A percentile compares a stretch with the other conserved stretches of the same genome.
phyloP scores from a whole-genome alignment of 2,888 invertebrate species.

The Coelogynopora nodosa region DNA sequence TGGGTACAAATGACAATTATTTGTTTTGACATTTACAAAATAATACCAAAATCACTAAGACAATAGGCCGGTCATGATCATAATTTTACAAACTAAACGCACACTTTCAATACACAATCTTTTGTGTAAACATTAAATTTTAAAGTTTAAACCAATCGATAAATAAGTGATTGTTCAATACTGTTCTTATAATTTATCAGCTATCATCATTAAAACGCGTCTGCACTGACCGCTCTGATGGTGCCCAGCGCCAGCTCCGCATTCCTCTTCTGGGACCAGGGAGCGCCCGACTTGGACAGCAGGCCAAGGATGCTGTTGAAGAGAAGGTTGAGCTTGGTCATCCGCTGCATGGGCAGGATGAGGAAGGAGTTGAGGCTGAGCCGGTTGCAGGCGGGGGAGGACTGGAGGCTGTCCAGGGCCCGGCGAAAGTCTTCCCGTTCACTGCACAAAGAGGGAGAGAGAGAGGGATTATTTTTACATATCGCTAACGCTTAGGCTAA shows the following conservation, averaged over 20 bases:
- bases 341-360: slow-evolving; percentile 94
- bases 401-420: slow-evolving; percentile 67
- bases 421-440: slow-evolving; percentile 29
- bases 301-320: background rate
- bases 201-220: too few relatives aligned
- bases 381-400: slow-evolving; percentile 74
- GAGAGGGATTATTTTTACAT: background rate
- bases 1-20: too few relatives aligned
- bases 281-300: background rate
- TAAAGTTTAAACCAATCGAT: too few relatives aligned
- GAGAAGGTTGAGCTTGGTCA: slow-evolving; percentile 73
- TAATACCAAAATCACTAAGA: too few relatives aligned
- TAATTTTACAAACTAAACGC: too few relatives aligned
- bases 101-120: too few relatives aligned
- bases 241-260: background rate
- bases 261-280: background rate
- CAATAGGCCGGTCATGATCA: too few relatives aligned
- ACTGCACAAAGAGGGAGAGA: background rate
- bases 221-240: background rate
- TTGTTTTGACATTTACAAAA: too few relatives aligned
- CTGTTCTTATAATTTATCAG: too few relatives aligned
- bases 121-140: too few relatives aligned
- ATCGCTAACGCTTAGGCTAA: background rate
- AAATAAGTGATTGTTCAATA: too few relatives aligned
- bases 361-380: slow-evolving; percentile 86